Evolutionary conservation across 2,113 vertebrate species (phyloP).

Genomic region (Tupaia chinensis): DNA sequence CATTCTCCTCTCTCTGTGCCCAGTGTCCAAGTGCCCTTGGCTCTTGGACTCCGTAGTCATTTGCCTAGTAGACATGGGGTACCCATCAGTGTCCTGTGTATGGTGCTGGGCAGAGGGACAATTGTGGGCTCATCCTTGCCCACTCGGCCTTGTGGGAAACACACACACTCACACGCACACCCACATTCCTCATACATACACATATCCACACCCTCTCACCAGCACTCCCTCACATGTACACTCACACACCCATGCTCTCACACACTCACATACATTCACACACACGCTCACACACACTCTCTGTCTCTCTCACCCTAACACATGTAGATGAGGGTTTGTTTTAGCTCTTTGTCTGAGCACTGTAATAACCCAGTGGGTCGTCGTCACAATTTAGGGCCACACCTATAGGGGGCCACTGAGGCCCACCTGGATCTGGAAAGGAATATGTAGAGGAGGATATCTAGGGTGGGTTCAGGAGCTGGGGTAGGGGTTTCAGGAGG

Average conservation of each 20-base stretch:
- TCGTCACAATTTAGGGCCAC: fast-evolving
- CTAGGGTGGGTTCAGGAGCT: background rate
- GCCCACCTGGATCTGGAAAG: background rate
- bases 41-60: background rate
- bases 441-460: background rate
- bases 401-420: background rate
- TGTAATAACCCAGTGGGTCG: background rate
- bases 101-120: background rate
- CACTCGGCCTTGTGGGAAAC: background rate
- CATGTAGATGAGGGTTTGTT: background rate
- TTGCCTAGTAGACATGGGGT: background rate
- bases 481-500: background rate
- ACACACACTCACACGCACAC: background rate
- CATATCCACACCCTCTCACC: too few relatives aligned
- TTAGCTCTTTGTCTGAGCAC: background rate
- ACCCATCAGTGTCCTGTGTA: too few relatives aligned
- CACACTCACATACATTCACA: background rate
- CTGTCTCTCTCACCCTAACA: too few relatives aligned
- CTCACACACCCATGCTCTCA: too few relatives aligned
- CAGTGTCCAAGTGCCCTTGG: fast-evolving
- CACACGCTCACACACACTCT: too few relatives aligned
- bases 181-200: too few relatives aligned
- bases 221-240: background rate
- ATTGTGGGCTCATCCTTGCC: background rate
- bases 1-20: background rate